These are phyloP conservation scores for Psilopsiagon aurifrons DNA, from an alignment of 2,113 vertebrate genomes.

Conservation along the genomic window DNA sequence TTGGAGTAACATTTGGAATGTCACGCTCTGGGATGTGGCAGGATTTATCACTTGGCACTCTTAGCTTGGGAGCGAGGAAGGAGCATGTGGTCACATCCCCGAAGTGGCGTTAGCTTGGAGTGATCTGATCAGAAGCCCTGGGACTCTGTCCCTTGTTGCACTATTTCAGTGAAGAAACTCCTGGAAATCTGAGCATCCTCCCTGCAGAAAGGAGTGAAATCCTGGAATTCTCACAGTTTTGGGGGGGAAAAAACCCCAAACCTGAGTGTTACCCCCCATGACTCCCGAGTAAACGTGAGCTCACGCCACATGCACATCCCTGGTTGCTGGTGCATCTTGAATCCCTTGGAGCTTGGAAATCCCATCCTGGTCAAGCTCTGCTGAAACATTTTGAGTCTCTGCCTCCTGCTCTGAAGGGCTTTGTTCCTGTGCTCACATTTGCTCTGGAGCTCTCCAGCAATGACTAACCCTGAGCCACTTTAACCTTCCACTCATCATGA, in stretches of 20 bases:
- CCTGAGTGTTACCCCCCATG: neutral
- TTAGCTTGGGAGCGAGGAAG: neutral
- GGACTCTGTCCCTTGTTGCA: neutral
- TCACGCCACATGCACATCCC: neutral
- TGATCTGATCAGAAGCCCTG: fast-evolving
- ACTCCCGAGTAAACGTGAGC: neutral
- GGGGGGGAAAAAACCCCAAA: neutral
- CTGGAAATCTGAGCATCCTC: neutral
- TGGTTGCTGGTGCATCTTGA: neutral
- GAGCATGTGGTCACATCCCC: neutral
- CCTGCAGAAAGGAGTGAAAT: neutral
- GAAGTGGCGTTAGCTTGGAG: neutral
- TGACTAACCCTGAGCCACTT: neutral
- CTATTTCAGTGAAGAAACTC: neutral
- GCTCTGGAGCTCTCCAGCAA: neutral
- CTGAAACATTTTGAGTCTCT: neutral
- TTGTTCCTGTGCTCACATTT: neutral
- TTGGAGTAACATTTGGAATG: neutral
- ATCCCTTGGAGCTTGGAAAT: neutral
- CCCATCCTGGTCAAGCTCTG: neutral
- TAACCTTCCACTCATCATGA: neutral
- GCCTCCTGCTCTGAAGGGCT: neutral
- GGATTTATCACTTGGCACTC: neutral
- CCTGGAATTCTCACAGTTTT: neutral
- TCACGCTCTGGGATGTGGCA: neutral